A percentile compares a stretch with the other conserved stretches of the same genome.
Conservation (phyloP, 2,113 vertebrate genomes). For the Microcebus jonahi region DNA sequence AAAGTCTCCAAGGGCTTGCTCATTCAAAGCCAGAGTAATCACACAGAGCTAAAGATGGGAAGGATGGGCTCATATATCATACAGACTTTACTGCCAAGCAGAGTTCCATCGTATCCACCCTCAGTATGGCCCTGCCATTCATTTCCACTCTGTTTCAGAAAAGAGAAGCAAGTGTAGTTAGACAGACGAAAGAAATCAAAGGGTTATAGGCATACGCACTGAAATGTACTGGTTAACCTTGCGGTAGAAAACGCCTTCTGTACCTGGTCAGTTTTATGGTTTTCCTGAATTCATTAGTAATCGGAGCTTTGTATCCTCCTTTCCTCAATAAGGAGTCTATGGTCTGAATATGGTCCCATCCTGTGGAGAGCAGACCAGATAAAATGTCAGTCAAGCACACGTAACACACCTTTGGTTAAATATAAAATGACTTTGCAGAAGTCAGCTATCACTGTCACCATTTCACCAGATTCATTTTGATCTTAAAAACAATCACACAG, state of each 20-base stretch:
- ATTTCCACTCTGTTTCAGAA: constrained; percentile 54
- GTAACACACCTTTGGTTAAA: constrained; percentile 33
- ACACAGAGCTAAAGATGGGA: constrained; percentile 32
- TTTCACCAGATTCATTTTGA: background rate
- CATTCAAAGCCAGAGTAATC: constrained; percentile 18
- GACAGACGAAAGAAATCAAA: constrained; percentile 47
- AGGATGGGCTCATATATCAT: constrained; percentile 41
- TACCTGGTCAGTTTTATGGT: constrained; percentile 99
- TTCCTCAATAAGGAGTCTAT: constrained; percentile 99
- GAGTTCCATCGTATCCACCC: constrained; percentile 14
- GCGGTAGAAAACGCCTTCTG: constrained; percentile 56
- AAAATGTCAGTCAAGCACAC: constrained; percentile 70
- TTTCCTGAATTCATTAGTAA: constrained; percentile 99
- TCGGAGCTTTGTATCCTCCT: constrained; percentile 99
- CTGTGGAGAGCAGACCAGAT: constrained; percentile 84
- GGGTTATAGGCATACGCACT: background rate
- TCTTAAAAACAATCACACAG: constrained; percentile 58
- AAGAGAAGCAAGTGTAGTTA: constrained; percentile 37
- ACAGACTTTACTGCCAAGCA: constrained; percentile 24
- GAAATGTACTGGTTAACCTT: background rate
- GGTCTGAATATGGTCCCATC: constrained; percentile 99
- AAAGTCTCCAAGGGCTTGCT: constrained; percentile 45
- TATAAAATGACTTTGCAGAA: constrained; percentile 50
- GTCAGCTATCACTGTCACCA: constrained; percentile 57
- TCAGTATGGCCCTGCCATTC: background rate